Base-by-base conservation (phyloP, 2,113 vertebrate species). In the Centrocercus urophasianus region DNA sequence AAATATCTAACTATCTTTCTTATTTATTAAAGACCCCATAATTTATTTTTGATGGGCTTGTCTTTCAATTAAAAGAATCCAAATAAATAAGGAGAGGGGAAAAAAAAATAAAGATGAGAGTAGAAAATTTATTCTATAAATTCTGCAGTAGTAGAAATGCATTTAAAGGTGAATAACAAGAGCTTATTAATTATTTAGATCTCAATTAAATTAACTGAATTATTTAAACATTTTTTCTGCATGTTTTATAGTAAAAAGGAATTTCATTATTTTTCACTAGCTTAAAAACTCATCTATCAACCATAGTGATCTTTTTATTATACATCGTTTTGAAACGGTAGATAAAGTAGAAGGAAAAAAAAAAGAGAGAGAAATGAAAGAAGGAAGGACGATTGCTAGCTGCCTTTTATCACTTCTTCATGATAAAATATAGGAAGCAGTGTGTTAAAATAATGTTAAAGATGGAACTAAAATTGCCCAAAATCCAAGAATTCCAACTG, bases 1-100 rank as follows among this genome's bases (percentile, higher is more conserved):
- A 95, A 97, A 97, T 90, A 91, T 76, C 73, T 90, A 91, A 84
- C 65, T 83, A 69, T 7, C 12, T 83, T 93, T 96, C 13, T 12
- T 77, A 57, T 96, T 97, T 95, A 96, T 88, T 97, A 94, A 93
- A 86, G 34, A 93, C 93, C 84, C 88, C 56, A 81, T 96, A 97
- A 93, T 96, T 97, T 96, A 93, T 95, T 93, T 38, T 82, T 89
- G 84, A 81, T 91, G 56, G 40, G 40, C 60, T 64, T 59, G 28
- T n/a, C 64, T 96, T 94, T 86, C 64, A 85, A 83, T 96, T 82
- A 94, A 95, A 90, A 82, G 17, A 52, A 88, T 77, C 61, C 50
- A 87, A 14, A 7, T 30, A 96, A 95, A 81, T 57, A 84, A 61
- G 42, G 24, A 73, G 11, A 75, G 20, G 30, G 7, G 7, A 36